Percentiles rank a stretch among this genome's conserved stretches.
These are phyloP conservation scores for Pogonomyrmex californicus DNA, from an alignment of 1,140 invertebrate genomes.

Conservation along the genomic window DNA sequence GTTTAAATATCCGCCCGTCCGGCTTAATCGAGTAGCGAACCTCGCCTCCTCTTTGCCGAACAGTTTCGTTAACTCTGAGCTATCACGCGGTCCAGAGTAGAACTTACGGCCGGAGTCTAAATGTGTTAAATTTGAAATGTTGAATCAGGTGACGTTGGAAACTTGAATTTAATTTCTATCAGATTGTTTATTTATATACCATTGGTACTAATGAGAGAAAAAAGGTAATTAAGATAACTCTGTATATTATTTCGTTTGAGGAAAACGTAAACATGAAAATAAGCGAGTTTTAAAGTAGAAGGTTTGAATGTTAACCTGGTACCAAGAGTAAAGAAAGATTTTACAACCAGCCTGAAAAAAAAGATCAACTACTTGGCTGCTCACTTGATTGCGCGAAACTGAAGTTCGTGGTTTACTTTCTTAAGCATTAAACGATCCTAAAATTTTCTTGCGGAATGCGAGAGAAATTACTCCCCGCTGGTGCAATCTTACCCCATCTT, in stretches of 20 bases:
- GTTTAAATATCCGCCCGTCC: slow-evolving; percentile 28
- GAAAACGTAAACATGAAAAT: background rate
- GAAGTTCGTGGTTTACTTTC: slow-evolving; percentile 23
- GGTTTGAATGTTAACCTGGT: background rate
- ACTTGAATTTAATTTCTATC: too few relatives aligned
- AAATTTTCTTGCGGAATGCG: slow-evolving; percentile 2
- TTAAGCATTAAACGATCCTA: slow-evolving; percentile 15
- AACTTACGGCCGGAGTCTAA: background rate
- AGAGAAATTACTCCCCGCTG: slow-evolving; percentile 22
- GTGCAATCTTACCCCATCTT: slow-evolving; percentile 52
- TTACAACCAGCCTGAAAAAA: background rate
- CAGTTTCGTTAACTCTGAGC: background rate
- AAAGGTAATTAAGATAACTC: background rate
- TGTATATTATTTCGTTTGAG: background rate
- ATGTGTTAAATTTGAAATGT: background rate
- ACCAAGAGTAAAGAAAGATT: background rate
- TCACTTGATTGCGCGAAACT: background rate
- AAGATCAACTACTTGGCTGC: slow-evolving; percentile 9
- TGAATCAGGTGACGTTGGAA: background rate
- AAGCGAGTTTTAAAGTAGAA: too few relatives aligned
- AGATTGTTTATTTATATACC: too few relatives aligned
- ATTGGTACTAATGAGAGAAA: background rate
- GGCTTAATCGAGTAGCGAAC: slow-evolving; percentile 16
- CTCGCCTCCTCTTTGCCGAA: slow-evolving; percentile 15
- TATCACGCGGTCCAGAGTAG: background rate